These are phyloP conservation scores for Molossus molossus DNA, from an alignment of 2,797 vertebrate species.

Conservation along the genomic window DNA sequence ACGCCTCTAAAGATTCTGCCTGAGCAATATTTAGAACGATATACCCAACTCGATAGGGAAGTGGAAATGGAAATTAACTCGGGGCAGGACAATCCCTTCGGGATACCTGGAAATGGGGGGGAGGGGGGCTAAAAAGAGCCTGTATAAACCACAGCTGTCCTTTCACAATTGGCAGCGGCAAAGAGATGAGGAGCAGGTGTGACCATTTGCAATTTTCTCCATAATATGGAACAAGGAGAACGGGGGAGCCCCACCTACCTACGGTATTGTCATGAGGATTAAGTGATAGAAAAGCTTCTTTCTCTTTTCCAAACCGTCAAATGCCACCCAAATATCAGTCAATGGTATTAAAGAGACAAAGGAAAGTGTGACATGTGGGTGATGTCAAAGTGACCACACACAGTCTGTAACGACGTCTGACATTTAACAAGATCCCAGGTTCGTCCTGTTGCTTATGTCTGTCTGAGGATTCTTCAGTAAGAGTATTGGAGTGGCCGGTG, in stretches of 20 bases:
- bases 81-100: not conserved
- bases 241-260: not conserved
- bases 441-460: not conserved
- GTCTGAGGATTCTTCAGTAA: not conserved
- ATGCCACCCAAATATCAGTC: not conserved
- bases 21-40: not conserved
- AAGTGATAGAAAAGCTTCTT: not conserved
- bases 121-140: not conserved
- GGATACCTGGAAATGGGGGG: not conserved
- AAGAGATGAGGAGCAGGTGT: rapidly evolving
- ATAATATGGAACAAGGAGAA: rapidly evolving
- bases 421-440: not conserved
- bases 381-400: not conserved
- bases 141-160: not conserved
- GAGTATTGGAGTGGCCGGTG: not conserved
- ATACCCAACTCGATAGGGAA: not conserved
- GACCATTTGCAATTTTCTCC: not conserved
- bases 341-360: not conserved
- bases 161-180: not conserved
- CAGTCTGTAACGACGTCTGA: not conserved
- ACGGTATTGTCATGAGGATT: not conserved
- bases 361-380: not conserved
- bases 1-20: not conserved
- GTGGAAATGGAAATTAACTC: not conserved
- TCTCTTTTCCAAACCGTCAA: not conserved